Base-by-base conservation (phyloP, 2,797 vertebrate genomes). In the Huso huso region DNA sequence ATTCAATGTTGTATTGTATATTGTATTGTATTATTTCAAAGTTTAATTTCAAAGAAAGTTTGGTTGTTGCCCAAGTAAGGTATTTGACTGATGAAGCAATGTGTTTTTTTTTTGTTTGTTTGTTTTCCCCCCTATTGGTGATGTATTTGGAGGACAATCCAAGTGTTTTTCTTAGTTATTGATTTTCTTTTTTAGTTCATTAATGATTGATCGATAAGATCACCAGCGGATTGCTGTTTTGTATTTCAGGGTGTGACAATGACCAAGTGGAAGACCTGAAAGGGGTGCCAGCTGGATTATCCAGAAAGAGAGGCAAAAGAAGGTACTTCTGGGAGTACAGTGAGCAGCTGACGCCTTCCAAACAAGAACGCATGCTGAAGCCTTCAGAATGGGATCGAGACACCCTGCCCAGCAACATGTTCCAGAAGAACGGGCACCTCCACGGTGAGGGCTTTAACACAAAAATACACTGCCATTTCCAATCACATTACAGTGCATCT, bases 311-410 rank as follows among this genome's bases (percentile, higher is more conserved):
- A 83, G 94, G 95, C 68, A 99, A 98, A 77, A 86, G 95, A 52
- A 88, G 96, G 76, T 99, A 98, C 80, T 99, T 99, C 83, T 99
- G 97, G 97, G 97, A 99, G 72, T 99, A 99, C 81, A 98, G 97
- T 0, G 97, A 99, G 75, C 96, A 99, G 61, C 86, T 98, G 71
- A 94, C 91, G 0, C 93, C 95, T 1, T 89, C 89, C 4, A 96
- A 98, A 69, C 96, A 97, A 74, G 97, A 98, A 74, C 92, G 93
- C 55, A 93, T 96, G 90, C 89, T 98, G 8, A 92, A 94, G 77
- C 95, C 96, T 0, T 98, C 95, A 0, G 96, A 99, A 79, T 99
- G 97, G 97, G 92, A 87, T 81, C 82, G 94, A 73, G 94, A 98
- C 68, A 99, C 97, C 0, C 88, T 99, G 77, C 97, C 97, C 68